Evolutionary conservation across 2,113 vertebrate genomes (phyloP), one percentile per base, ranked within the genome.

Genomic region (Pedetes capensis): DNA sequence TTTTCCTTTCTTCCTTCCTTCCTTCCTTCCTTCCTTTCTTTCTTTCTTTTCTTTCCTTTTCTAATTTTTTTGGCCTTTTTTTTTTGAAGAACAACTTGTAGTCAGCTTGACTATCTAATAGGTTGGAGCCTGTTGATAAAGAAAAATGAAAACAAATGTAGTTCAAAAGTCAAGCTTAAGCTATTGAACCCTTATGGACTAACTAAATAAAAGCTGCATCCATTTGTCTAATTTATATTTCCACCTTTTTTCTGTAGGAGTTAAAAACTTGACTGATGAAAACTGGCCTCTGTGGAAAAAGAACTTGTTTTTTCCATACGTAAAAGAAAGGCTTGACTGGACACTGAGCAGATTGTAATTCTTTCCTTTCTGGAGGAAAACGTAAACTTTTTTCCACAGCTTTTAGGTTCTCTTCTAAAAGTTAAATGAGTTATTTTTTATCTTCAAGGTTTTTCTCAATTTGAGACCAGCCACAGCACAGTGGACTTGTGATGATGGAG

Each of bases 221-320:
- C 53, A 81, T 61, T 92, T 82, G 20, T 91, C 68, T 94, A 84
- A 91, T 8, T 90, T 96, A 80, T 51, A 3, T 93, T 53, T 93
- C 83, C 82, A 57, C 23, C 75, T 96, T 95, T 92, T 55, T 90
- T 89, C 59, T 84, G 44, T 32, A 85, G 49, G 61, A 49, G 32
- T 84, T 96, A 88, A 76, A 90, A 93, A 49, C 5, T 44, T 95
- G 76, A 76, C 81, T 93, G 89, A 95, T 87, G 53, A 95, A 96
- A 93, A 42, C 88, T 95, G 90, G 63, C 27, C 84, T 93, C 69
- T 89, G 0, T 78, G 94, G 76, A 69, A 94, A 94, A 95, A 85
- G 32, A 75, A 57, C 42, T 74, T 75, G 83, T 85, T 87, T 92
- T 68, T 96, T 96, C 87, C 71, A 83, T 92, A 80, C 92, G 88